Percentiles rank a stretch among this genome's conserved stretches.
Evolutionary conservation across 2,113 vertebrate species (phyloP).

Genomic region (Zosterops hypoxanthus): DNA sequence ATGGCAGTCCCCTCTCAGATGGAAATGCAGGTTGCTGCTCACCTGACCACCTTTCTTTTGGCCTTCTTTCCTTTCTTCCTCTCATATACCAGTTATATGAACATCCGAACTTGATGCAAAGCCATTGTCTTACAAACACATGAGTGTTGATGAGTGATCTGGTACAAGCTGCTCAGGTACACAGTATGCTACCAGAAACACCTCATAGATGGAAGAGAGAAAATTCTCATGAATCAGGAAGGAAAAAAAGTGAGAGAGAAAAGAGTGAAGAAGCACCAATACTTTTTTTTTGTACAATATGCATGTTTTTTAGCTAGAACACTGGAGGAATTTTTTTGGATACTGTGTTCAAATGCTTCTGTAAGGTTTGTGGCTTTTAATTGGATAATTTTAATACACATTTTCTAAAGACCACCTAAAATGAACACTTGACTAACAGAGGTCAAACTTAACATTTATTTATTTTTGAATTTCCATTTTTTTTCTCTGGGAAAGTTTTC

Average conservation of each 20-base stretch:
- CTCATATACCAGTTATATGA: neutral
- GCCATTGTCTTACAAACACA: neutral
- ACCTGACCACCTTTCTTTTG: neutral
- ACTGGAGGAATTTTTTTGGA: neutral
- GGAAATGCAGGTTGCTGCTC: neutral
- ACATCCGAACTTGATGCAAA: neutral
- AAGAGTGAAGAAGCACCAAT: neutral
- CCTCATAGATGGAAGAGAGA: neutral
- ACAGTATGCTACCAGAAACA: neutral
- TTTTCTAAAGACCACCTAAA: neutral
- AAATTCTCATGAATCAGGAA: neutral
- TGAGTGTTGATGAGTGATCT: neutral
- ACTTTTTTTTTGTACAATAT: neutral
- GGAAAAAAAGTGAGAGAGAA: neutral
- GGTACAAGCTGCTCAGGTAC: neutral
- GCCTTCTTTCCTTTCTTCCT: neutral
- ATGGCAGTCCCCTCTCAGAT: neutral
- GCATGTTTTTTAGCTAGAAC: neutral
- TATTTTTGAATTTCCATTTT: neutral
- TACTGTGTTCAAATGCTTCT: neutral
- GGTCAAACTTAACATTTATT: neutral
- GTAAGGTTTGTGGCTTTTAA: neutral
- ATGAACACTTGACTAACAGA: neutral
- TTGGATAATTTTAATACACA: neutral
- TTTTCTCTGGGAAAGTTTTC: neutral